These are phyloP conservation scores for Drosophila recens DNA, from an alignment of 2,888 invertebrate genomes.

Conservation along the genomic window DNA sequence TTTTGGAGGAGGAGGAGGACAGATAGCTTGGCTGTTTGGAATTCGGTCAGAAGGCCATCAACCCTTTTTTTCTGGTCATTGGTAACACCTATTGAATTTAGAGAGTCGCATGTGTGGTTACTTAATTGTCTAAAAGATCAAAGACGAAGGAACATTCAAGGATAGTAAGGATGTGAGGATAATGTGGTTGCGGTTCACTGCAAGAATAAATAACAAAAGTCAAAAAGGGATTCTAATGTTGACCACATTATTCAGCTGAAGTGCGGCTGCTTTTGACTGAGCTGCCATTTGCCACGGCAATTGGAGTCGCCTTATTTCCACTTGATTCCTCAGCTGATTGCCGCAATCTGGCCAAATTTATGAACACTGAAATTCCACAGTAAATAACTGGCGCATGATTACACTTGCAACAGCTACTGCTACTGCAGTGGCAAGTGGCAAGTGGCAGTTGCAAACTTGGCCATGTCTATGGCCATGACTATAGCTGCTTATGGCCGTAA, in stretches of 20 bases:
- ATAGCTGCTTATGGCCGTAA: conserved; percentile 64
- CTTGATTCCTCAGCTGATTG: conserved; percentile 19
- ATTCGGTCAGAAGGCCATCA: conserved; percentile 76
- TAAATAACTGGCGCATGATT: conserved; percentile 82
- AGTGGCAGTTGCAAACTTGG: conserved; percentile 52
- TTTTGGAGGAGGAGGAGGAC: conserved; percentile 18
- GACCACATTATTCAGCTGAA: conserved; percentile 2
- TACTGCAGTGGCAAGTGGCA: conserved; percentile 52
- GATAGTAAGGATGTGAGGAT: neutral
- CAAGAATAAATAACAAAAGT: conserved; percentile 52
- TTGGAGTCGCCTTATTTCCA: neutral
- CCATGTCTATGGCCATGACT: conserved; percentile 25
- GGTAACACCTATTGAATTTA: conserved; percentile 71
- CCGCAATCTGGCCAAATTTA: conserved; percentile 63
- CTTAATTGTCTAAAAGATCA: conserved; percentile 23
- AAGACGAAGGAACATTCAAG: neutral
- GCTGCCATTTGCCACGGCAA: conserved; percentile 1
- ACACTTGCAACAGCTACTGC: conserved; percentile 67
- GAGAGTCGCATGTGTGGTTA: conserved; percentile 17
- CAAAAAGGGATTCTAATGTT: conserved; percentile 6
- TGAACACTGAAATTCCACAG: conserved; percentile 77
- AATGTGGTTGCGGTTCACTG: conserved; percentile 58
- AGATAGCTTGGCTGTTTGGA: conserved; percentile 27
- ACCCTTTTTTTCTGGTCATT: conserved; percentile 66
- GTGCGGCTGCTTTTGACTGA: conserved; percentile 2